Conservation (phyloP, 1,140 invertebrate genomes). For the Eriocheir sinensis region DNA sequence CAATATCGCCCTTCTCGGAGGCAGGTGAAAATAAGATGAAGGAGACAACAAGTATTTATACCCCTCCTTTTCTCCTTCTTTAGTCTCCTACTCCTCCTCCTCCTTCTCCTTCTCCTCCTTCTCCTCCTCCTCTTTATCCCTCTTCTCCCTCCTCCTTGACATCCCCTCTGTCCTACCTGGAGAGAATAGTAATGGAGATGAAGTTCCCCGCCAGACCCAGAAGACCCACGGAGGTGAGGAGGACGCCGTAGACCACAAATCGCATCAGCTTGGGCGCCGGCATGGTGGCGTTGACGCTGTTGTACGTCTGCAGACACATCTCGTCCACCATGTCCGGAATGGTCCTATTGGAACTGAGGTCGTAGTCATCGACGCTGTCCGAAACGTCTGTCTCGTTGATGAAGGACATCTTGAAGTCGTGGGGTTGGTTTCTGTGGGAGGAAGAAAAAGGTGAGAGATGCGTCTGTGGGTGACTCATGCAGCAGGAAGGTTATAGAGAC, state of each 20-base stretch:
- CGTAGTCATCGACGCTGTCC: neutral
- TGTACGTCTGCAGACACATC: conserved; percentile 18
- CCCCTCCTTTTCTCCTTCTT: no score
- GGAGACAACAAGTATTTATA: no score
- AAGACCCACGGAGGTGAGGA: conserved; percentile 90
- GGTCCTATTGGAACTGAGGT: neutral
- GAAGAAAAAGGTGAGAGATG: neutral
- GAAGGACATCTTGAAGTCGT: neutral
- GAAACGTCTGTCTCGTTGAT: neutral
- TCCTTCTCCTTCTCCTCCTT: no score
- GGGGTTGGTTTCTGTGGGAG: neutral
- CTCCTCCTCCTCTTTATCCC: neutral
- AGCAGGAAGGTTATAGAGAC: no score
- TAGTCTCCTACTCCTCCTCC: no score
- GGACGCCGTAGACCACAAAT: conserved; percentile 92
- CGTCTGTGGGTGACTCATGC: no score
- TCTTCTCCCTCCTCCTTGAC: neutral
- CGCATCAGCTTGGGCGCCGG: conserved; percentile 84
- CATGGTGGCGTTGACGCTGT: conserved; percentile 31
- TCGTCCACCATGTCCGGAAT: neutral
- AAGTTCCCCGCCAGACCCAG: conserved; percentile 94
- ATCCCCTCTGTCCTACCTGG: conserved; percentile 80
- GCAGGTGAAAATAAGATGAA: no score
- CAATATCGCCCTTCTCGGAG: no score
- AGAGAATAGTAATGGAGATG: conserved; percentile 94